phyloP scores from a whole-genome alignment of 2,113 vertebrate species.

The Brachionichthys hirsutus region DNA sequence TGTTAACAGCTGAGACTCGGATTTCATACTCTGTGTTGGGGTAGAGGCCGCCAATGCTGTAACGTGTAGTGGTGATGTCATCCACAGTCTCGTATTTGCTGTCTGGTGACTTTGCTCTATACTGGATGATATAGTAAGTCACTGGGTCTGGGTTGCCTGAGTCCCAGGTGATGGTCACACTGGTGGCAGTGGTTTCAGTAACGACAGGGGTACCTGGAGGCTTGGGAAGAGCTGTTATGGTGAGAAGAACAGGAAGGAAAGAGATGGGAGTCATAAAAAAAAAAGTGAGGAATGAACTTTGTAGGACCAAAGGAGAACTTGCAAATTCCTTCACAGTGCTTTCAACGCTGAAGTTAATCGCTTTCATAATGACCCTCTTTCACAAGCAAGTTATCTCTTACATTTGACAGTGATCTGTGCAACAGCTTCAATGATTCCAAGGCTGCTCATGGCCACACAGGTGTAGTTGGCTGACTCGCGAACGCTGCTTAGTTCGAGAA shows the following conservation, averaged over 20 bases:
- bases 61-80: constrained; percentile 96
- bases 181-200: constrained; percentile 96
- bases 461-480: constrained; percentile 99
- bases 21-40: constrained; percentile 98
- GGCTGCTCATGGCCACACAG: constrained; percentile 98
- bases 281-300: neutral
- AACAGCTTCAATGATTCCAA: constrained; percentile 95
- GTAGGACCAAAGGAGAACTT: neutral
- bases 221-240: constrained; percentile 88
- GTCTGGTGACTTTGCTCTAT: constrained; percentile 92
- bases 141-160: constrained; percentile 96
- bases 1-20: constrained; percentile 94
- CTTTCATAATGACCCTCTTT: neutral
- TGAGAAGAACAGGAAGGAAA: constrained; percentile 23
- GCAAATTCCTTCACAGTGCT: neutral
- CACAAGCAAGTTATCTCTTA: constrained; percentile 50
- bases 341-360: neutral
- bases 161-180: constrained; percentile 98
- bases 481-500: constrained; percentile 93
- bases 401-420: constrained; percentile 94
- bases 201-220: constrained; percentile 93
- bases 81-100: constrained; percentile 95
- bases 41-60: constrained; percentile 97
- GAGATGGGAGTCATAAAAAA: neutral
- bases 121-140: constrained; percentile 95